Evolutionary conservation across 2,113 vertebrate species (phyloP), one percentile per base, ranked within the genome.

Genomic region (Pluvianellus socialis): DNA sequence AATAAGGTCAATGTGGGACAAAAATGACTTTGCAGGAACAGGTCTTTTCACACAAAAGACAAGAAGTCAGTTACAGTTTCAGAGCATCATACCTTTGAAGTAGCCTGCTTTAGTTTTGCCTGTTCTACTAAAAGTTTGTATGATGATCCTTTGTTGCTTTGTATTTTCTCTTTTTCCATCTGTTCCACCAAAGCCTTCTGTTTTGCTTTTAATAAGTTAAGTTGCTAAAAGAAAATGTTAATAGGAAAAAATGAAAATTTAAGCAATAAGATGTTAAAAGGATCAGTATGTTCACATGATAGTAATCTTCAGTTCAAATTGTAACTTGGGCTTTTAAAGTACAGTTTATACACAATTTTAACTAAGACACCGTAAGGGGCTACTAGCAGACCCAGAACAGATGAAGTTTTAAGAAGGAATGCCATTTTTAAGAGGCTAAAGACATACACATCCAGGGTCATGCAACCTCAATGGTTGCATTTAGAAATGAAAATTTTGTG

Each of bases 81-180:
- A 97, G 80, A 90, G 71, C 94, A 94, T 88, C 98, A 98, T 98
- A 99, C 99, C 99, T 99, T 99, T 94, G 99, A 99, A 68, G 99
- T 99, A 95, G 99, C 99, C 98, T 99, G 99, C 96, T 99, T 99
- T 96, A 99, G 98, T 98, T 99, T 99, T 98, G 99, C 99, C 98
- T 99, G 99, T 93, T 99, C 99, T 97, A 99, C 99, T 97, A 99
- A 98, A 96, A 99, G 98, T 97, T 99, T 99, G 98, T 99, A 99
- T 90, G 99, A 99, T 92, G 99, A 99, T 97, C 99, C 99, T 98
- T 99, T 99, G 98, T 99, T 99, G 98, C 99, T 99, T 96, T 99
- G 99, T 97, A 99, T 99, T 98, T 99, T 99, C 98, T 99, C 99
- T 98, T 99, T 99, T 98, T 99, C 99, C 86, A 99, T 99, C 97